phyloP scores from a whole-genome alignment of 1,140 invertebrate species.

The Anastrepha obliqua region DNA sequence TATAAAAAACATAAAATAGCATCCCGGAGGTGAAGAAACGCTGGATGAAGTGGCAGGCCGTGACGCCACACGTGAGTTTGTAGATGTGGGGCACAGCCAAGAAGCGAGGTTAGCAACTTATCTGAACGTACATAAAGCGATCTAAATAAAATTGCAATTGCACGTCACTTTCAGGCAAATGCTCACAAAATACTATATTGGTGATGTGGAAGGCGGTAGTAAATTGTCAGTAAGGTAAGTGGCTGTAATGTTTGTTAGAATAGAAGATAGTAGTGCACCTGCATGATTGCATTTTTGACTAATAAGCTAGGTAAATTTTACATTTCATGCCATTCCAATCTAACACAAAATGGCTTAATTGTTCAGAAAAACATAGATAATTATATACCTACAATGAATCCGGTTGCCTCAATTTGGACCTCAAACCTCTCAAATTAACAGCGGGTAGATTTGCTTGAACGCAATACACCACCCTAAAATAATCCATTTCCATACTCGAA shows the following conservation, averaged over 20 bases:
- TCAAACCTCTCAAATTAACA: background rate
- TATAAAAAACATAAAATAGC: slow-evolving; percentile 75
- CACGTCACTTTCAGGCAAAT: slow-evolving; percentile 79
- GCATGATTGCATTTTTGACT: slow-evolving; percentile 17
- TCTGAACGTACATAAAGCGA: background rate
- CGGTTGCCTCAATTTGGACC: background rate
- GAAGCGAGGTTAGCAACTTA: slow-evolving; percentile 80
- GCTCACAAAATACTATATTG: slow-evolving; percentile 91
- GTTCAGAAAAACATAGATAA: background rate
- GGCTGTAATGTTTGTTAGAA: background rate
- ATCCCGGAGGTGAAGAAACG: slow-evolving; percentile 91
- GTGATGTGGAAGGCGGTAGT: slow-evolving; percentile 77
- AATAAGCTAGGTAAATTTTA: background rate
- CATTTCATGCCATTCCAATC: background rate
- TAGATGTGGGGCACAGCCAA: slow-evolving; percentile 90
- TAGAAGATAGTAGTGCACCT: background rate
- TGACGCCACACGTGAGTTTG: slow-evolving; percentile 87
- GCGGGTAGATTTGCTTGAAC: background rate
- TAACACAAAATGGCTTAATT: background rate
- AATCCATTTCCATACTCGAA: background rate
- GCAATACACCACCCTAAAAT: background rate
- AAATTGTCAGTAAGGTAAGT: slow-evolving; percentile 65
- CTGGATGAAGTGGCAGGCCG: slow-evolving; percentile 85
- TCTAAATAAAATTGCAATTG: slow-evolving; percentile 29
- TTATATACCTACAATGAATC: background rate